phyloP scores from a whole-genome alignment of 2,888 invertebrate species.

The Drosophila nigricruria region DNA sequence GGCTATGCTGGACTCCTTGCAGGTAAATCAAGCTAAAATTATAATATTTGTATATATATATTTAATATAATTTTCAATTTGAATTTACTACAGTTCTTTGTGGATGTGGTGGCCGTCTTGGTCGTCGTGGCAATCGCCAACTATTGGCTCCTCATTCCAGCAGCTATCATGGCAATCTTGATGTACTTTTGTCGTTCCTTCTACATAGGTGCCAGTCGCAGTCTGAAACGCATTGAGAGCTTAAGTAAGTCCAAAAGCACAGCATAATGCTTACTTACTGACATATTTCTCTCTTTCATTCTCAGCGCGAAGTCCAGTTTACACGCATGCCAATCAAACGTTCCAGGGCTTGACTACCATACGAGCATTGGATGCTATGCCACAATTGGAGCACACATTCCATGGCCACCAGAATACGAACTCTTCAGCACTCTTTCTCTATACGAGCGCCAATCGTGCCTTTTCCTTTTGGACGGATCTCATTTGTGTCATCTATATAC shows the following conservation, averaged over 20 bases:
- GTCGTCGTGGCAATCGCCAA: slow-evolving; percentile 88
- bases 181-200: slow-evolving; percentile 87
- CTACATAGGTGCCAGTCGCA: slow-evolving; percentile 86
- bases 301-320: slow-evolving; percentile 91
- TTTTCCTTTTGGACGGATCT: slow-evolving; percentile 97
- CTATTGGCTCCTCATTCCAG: slow-evolving; percentile 87
- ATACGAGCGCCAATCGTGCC: slow-evolving; percentile 94
- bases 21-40: slow-evolving; percentile 84
- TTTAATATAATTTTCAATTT: not conserved
- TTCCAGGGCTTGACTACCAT: slow-evolving; percentile 92
- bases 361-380: slow-evolving; percentile 89
- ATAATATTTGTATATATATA: not conserved
- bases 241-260: slow-evolving; percentile 72
- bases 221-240: slow-evolving; percentile 85
- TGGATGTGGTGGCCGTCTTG: slow-evolving; percentile 86
- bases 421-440: slow-evolving; percentile 91
- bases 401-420: slow-evolving; percentile 88
- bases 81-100: slow-evolving; percentile 71
- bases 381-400: slow-evolving; percentile 88
- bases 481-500: slow-evolving; percentile 94
- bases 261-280: not conserved
- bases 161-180: slow-evolving; percentile 87
- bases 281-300: slow-evolving; percentile 34
- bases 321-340: slow-evolving; percentile 90
- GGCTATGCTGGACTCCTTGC: slow-evolving; percentile 87